These are phyloP conservation scores for Scolopax mira DNA, from an alignment of 2,113 vertebrate genomes.

Conservation along the genomic window DNA sequence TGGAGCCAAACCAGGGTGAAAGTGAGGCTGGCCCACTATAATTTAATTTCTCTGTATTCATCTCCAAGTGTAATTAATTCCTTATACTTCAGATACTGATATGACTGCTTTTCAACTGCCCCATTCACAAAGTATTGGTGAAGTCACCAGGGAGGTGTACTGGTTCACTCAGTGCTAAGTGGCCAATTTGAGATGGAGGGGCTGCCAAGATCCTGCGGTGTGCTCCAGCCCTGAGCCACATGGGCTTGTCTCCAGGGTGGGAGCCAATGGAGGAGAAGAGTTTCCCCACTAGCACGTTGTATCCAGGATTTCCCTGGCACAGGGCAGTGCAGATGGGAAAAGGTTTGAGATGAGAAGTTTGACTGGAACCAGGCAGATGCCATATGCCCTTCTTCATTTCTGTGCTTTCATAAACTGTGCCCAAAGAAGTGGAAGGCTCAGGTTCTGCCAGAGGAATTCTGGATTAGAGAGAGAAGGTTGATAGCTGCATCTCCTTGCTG, in stretches of 20 bases:
- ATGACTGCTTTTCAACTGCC: background rate
- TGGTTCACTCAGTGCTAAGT: background rate
- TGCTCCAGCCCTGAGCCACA: background rate
- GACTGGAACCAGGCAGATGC: background rate
- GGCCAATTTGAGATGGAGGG: background rate
- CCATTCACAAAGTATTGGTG: background rate
- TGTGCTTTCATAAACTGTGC: background rate
- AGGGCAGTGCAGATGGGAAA: background rate
- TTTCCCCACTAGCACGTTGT: background rate
- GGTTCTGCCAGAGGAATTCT: background rate
- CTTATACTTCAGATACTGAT: background rate
- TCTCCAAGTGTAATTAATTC: background rate
- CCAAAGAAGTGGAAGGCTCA: background rate
- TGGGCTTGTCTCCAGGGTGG: background rate
- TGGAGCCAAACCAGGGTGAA: background rate
- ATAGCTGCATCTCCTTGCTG: background rate
- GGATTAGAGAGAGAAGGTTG: background rate
- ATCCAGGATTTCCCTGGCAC: background rate
- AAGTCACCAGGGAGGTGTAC: accelerated
- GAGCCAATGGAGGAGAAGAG: no score
- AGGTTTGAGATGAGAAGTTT: background rate
- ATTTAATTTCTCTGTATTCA: background rate
- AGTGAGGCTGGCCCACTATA: background rate
- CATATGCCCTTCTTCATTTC: background rate
- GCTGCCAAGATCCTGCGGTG: background rate